A percentile compares a stretch with the other conserved stretches of the same genome.
Evolutionary conservation across 2,113 vertebrate species (phyloP).

Genomic region (Hydropotes inermis): DNA sequence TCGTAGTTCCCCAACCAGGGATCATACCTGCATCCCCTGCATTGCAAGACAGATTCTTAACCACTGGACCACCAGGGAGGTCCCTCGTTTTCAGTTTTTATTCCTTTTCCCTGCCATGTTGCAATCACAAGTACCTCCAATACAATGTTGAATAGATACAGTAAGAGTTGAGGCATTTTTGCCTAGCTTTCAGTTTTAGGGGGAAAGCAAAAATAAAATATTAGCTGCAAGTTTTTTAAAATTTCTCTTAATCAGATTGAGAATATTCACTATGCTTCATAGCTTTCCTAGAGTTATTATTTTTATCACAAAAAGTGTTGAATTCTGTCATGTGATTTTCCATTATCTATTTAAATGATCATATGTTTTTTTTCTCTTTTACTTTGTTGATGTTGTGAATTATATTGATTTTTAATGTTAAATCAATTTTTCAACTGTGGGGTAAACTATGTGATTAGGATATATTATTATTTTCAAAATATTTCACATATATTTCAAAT

Average conservation of each 20-base stretch:
- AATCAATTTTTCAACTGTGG: background rate
- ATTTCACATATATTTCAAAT: too few relatives aligned
- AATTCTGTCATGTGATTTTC: conserved; percentile 3
- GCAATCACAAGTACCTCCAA: background rate
- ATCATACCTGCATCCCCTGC: background rate
- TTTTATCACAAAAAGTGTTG: background rate
- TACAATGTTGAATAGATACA: background rate
- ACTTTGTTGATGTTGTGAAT: background rate
- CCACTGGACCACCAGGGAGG: background rate
- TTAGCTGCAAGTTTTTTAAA: background rate
- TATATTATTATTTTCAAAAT: background rate
- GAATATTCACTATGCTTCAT: background rate
- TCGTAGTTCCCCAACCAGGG: background rate
- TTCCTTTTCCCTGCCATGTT: background rate
- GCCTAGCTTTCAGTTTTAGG: background rate
- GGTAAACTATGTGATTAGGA: background rate
- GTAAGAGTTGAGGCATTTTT: background rate
- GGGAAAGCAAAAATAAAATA: background rate
- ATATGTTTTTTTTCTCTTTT: background rate
- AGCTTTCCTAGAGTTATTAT: background rate
- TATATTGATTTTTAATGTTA: background rate
- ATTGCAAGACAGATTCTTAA: background rate
- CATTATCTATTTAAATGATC: background rate
- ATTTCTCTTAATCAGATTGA: background rate
- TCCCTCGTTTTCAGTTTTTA: background rate